Base-by-base conservation (phyloP, 2,113 vertebrate genomes). In the Poicephalus meyeri region DNA sequence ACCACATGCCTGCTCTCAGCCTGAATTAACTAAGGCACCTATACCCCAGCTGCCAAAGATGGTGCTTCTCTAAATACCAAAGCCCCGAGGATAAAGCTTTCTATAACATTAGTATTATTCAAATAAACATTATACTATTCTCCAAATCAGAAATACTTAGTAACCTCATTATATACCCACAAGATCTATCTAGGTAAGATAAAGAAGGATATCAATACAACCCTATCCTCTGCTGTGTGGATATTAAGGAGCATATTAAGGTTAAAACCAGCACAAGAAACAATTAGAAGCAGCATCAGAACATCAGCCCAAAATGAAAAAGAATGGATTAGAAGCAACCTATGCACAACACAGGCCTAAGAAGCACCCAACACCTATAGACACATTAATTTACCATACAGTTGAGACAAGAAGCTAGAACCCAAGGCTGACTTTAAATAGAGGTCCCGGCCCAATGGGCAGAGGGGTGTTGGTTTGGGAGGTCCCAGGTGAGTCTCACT, bases 391-490 rank as follows among this genome's bases (percentile, higher is more conserved):
- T 14, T 35, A 58, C 4, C 1, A 10, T 0, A 13, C 20, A 28
- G 2, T 1, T 6, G 0, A 35, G 3, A 19, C 1, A 8, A 16
- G 1, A 12, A 26, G 1, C 0, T 3, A 2, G 10, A 2, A 3
- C 12, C 37, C 4, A 1, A 79, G 46, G 35, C 63, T 0, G 1
- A 60, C 41, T 13, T 68, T 55, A n/a, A 47, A 42, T 11, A 7
- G 37, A 65, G 37, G 33, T 39, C 49, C 42, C 0, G 0, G 28
- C 44, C 44, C 84, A 58, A 14, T 28, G 39, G 31, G 26, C 46
- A 35, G 53, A 37, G 35, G 52, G 37, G 8, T 1, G 2, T n/a
- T 47, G 41, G 35, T 18, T 18, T 31, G 39, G 26, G 52, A 33
- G 16, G 50, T 28, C 29, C 50, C n/a, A 16, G 14, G 8, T 11